Conservation (phyloP, 1,140 invertebrate species). For the Subanguina moxae region DNA sequence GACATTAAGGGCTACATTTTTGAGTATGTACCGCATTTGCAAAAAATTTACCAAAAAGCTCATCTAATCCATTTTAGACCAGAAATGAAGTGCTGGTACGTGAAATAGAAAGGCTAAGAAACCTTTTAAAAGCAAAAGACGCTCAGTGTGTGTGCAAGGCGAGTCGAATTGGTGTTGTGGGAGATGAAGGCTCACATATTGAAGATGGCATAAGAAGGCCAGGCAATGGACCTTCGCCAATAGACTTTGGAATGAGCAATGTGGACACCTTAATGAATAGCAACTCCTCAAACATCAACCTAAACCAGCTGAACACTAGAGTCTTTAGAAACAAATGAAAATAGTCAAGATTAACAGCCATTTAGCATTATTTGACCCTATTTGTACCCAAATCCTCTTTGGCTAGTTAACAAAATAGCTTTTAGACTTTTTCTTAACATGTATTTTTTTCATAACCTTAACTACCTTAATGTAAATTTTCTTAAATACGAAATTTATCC, state of each 20-base stretch:
- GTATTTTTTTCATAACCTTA: too few species aligned
- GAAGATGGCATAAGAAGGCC: background rate
- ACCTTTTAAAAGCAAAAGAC: constrained; percentile 40
- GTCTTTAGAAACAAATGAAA: background rate
- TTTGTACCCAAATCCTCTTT: too few species aligned
- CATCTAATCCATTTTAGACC: constrained; percentile 36
- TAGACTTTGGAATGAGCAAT: constrained; percentile 2
- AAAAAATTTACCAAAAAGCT: background rate
- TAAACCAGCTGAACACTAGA: constrained; percentile 2
- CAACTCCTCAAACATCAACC: background rate
- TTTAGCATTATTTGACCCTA: too few species aligned
- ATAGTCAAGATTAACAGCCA: background rate
- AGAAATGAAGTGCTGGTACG: constrained; percentile 46
- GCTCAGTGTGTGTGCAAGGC: constrained; percentile 37
- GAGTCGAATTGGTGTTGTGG: constrained; percentile 22
- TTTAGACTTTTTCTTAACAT: too few species aligned
- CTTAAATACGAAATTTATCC: too few species aligned
- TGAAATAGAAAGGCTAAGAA: constrained; percentile 43
- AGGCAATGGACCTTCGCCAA: background rate
- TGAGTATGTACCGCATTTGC: background rate
- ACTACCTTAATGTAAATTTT: too few species aligned
- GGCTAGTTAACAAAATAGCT: too few species aligned
- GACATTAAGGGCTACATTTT: too few species aligned
- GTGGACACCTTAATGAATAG: background rate
- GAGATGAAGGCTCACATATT: background rate